Percentiles rank a stretch among this genome's conserved stretches.
phyloP scores from a whole-genome alignment of 2,113 vertebrate species.

The Xiphorhynchus elegans region DNA sequence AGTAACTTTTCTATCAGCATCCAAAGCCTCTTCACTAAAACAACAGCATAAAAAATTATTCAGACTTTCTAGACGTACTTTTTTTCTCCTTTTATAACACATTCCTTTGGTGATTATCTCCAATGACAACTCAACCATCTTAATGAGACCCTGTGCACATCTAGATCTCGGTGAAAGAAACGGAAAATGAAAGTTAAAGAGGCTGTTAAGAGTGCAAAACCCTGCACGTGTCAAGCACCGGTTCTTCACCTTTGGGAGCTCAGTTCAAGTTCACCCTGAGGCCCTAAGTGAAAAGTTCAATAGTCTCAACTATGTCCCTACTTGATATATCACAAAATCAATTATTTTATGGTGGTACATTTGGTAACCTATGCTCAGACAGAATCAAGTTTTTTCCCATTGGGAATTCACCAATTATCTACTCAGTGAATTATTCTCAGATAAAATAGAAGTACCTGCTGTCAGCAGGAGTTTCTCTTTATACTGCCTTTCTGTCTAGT shows the following conservation, averaged over 20 bases:
- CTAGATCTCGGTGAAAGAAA: constrained; percentile 69
- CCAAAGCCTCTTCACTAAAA: constrained; percentile 79
- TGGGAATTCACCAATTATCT: constrained; percentile 78
- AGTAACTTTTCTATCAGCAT: constrained; percentile 81
- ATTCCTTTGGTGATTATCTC: constrained; percentile 79
- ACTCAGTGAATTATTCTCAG: constrained; percentile 75
- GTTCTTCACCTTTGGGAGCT: constrained; percentile 77
- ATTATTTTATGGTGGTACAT: constrained; percentile 78
- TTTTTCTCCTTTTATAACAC: constrained; percentile 67
- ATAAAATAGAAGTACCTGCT: constrained; percentile 73
- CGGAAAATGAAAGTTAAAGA: constrained; percentile 78
- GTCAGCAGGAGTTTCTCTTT: constrained; percentile 69
- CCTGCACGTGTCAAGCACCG: constrained; percentile 59
- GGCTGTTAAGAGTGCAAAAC: constrained; percentile 67
- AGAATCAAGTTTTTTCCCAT: constrained; percentile 74
- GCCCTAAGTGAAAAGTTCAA: constrained; percentile 80
- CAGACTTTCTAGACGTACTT: constrained; percentile 69
- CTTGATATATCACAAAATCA: constrained; percentile 81
- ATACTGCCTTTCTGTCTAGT: constrained; percentile 12
- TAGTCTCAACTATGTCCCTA: constrained; percentile 66
- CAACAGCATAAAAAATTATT: constrained; percentile 78
- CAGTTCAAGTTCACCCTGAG: constrained; percentile 77
- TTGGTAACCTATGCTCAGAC: constrained; percentile 78
- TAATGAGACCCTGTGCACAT: constrained; percentile 78
- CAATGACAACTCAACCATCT: constrained; percentile 77